phyloP scores from a whole-genome alignment of 1,140 invertebrate genomes.

The Radopholus similis region DNA sequence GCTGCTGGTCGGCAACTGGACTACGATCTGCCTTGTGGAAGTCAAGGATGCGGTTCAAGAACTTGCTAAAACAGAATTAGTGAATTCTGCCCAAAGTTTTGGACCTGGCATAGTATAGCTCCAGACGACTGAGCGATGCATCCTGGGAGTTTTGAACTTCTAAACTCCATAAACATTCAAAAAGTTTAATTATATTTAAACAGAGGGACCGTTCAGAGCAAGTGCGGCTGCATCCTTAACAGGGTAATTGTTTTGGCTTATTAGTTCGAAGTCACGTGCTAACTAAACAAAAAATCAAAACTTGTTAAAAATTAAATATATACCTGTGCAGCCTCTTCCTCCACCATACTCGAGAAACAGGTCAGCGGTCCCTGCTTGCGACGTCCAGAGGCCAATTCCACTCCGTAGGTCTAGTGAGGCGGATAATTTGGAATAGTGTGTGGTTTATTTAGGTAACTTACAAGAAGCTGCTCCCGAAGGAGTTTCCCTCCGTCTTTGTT shows the following conservation, averaged over 20 bases:
- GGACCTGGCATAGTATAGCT: slow-evolving; percentile 1
- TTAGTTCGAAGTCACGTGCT: not conserved
- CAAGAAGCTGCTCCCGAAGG: slow-evolving; percentile 11
- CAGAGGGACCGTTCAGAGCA: not conserved
- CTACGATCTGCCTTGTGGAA: not conserved
- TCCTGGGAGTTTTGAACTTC: not conserved
- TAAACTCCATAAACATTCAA: not conserved
- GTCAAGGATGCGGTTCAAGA: slow-evolving; percentile 6
- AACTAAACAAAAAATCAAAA: not conserved
- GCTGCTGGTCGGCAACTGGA: not conserved
- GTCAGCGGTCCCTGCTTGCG: slow-evolving; percentile 1
- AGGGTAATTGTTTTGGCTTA: not conserved
- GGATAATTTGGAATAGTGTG: not conserved
- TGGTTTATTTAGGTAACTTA: not conserved
- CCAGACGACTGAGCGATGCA: not conserved
- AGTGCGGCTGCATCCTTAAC: not conserved
- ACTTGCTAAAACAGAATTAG: not conserved
- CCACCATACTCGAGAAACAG: slow-evolving; percentile 12
- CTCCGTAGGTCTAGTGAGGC: not conserved
- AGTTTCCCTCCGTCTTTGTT: slow-evolving; percentile 7
- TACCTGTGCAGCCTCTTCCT: slow-evolving; percentile 6
- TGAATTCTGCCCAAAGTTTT: not conserved
- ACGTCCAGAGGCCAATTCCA: slow-evolving; percentile 5
- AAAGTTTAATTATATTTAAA: not conserved
- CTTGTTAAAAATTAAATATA: not conserved